Percentiles rank a stretch among this genome's conserved stretches.
Conservation (phyloP, 2,797 vertebrate genomes). For the Holocentrus rufus region DNA sequence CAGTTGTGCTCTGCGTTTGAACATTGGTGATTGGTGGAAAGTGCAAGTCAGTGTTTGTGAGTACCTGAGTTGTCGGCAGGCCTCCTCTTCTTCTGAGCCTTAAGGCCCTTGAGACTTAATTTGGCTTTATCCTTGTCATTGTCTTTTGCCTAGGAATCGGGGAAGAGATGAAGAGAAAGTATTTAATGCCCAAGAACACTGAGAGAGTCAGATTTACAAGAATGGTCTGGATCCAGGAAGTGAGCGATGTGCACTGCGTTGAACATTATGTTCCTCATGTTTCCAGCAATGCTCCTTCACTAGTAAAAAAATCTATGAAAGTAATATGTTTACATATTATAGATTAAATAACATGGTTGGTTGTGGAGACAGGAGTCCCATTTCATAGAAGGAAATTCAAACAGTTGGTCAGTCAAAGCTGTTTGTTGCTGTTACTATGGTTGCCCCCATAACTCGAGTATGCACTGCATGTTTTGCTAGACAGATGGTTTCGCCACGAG, state of each 20-base stretch:
- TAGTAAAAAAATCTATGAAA: background rate
- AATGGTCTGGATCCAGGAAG: too few species aligned
- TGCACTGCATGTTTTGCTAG: constrained; percentile 32
- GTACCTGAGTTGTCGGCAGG: constrained; percentile 84
- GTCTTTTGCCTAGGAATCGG: constrained; percentile 52
- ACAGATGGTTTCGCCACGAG: constrained; percentile 19
- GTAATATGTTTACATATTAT: background rate
- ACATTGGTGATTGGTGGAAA: too few species aligned
- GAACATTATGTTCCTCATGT: too few species aligned
- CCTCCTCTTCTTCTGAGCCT: constrained; percentile 82
- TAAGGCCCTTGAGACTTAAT: constrained; percentile 75
- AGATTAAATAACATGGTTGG: background rate
- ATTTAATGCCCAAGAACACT: too few species aligned
- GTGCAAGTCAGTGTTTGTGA: background rate
- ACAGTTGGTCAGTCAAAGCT: constrained; percentile 6
- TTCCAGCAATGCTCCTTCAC: background rate
- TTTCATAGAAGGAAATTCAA: background rate
- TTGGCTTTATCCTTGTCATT: constrained; percentile 81
- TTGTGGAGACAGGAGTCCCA: background rate
- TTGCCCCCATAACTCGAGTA: constrained; percentile 26
- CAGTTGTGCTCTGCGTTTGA: too few species aligned
- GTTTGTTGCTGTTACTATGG: constrained; percentile 44
- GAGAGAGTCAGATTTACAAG: too few species aligned
- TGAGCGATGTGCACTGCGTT: too few species aligned
- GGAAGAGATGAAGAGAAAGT: background rate